Evolutionary conservation across 2,888 invertebrate genomes (phyloP), one percentile per base, ranked within the genome.

Genomic region (Proisotoma minuta): DNA sequence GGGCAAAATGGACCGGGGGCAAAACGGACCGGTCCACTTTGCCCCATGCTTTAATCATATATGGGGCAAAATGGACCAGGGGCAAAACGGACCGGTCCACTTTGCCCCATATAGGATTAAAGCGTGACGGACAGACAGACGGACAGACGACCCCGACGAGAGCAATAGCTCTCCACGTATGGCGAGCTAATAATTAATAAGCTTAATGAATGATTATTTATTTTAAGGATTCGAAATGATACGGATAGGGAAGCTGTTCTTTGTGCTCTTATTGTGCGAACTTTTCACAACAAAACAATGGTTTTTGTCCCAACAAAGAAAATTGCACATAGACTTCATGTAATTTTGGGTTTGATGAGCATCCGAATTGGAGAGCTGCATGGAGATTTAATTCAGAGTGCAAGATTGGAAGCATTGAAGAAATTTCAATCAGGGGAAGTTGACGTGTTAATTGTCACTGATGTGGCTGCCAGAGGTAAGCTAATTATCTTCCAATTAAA

Each of bases 221-320:
- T 48, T 53, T 63, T 61, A 71, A 85, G 91, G 75, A 91, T 97
- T 68, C 85, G 95, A n/a, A 84, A 87, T 70, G 96, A 97, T 78
- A 85, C 85, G 0, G 95, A 97, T 78, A 84, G 98, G 15, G 97
- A 98, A 78, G 89, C 96, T 2, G 84, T 98, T 64, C 78, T 93
- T 60, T 85, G 87, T 74, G 88, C 91, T 4, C 79, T 94, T 60
- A 84, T 93, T 26, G 88, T 87, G 72, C 82, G 98, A 60, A 94
- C 92, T 24, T 98, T 98, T 79, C 84, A 89, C 48, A 89, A 91
- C 77, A 88, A 92, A 74, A 87, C 89, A 53, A 95, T 99, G 81
- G 84, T 99, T 40, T 99, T 99, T 81, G 93, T 97, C 28, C 93
- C 92, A 79, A 99, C 98, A 0, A 98, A 98, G 79, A 88, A 87